These are phyloP conservation scores for Lepilemur septentrionalis DNA, from an alignment of 2,797 vertebrate species.

Conservation along the genomic window DNA sequence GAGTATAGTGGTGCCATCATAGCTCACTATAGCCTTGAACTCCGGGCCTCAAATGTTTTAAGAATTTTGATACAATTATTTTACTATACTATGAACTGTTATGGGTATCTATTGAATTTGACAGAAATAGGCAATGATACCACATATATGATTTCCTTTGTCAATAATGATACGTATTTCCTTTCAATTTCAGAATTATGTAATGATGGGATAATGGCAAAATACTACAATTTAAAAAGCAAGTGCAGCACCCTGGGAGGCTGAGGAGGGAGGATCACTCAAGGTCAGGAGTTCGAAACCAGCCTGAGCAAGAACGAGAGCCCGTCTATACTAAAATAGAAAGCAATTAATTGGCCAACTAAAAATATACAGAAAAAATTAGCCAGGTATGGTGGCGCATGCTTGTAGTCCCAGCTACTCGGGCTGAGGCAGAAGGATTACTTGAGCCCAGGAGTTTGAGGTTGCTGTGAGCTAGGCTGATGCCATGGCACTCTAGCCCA, in stretches of 20 bases:
- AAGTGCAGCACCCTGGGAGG: neutral
- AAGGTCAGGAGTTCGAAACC: too few species aligned
- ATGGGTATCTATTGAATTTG: neutral
- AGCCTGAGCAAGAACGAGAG: too few species aligned
- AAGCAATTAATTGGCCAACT: too few species aligned
- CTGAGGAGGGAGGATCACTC: too few species aligned
- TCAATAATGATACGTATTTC: neutral
- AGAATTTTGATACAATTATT: neutral
- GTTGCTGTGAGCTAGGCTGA: too few species aligned
- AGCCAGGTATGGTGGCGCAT: too few species aligned
- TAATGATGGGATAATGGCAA: neutral
- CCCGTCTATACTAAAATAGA: too few species aligned
- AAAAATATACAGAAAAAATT: too few species aligned
- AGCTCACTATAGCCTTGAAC: neutral
- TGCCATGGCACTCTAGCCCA: too few species aligned
- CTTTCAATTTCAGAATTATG: neutral
- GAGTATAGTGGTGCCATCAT: neutral
- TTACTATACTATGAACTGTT: neutral
- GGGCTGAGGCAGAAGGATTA: too few species aligned
- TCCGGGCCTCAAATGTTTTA: neutral
- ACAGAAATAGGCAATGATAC: neutral
- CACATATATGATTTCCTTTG: neutral
- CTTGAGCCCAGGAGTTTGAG: too few species aligned
- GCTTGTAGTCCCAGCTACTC: too few species aligned
- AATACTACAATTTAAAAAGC: neutral